phyloP scores from a whole-genome alignment of 35 echinoderm and acorn worm species.

The Acanthaster planci region DNA sequence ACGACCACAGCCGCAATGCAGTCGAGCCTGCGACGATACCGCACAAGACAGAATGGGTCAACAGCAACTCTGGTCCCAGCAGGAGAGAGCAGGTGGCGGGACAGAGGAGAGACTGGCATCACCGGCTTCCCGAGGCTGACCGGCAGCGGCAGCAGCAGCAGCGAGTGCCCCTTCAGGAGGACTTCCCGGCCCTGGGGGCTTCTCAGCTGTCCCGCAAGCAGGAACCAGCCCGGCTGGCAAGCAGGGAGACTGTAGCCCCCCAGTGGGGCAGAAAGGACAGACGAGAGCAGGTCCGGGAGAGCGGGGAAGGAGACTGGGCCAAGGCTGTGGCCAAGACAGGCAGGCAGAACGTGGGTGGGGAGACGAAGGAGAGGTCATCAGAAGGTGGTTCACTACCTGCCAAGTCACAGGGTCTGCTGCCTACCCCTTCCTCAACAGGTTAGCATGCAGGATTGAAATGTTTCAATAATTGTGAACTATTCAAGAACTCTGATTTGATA shows the following conservation, averaged over 20 bases:
- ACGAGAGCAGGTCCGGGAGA: not conserved
- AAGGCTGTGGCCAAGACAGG: not conserved
- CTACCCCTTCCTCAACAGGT: not conserved
- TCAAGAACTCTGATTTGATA: too few species aligned
- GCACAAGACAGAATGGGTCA: slow-evolving; percentile 2
- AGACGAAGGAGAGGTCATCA: not conserved
- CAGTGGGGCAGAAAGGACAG: not conserved
- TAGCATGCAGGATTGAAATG: not conserved
- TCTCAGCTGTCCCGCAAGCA: not conserved
- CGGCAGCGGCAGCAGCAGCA: not conserved
- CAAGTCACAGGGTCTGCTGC: slow-evolving; percentile 9
- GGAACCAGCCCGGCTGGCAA: not conserved
- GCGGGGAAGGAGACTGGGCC: not conserved
- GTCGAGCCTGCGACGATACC: not conserved
- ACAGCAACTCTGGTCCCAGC: not conserved
- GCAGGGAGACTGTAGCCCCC: not conserved
- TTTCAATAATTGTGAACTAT: too few species aligned
- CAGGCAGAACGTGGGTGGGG: not conserved
- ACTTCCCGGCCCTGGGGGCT: not conserved
- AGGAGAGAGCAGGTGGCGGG: not conserved
- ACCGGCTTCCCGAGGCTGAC: too few species aligned
- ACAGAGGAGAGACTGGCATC: too few species aligned
- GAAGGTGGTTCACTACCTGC: not conserved
- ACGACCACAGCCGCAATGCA: not conserved
- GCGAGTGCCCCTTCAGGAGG: not conserved